Conservation (phyloP, 1,140 invertebrate genomes). For the Tetramorium simillimum region DNA sequence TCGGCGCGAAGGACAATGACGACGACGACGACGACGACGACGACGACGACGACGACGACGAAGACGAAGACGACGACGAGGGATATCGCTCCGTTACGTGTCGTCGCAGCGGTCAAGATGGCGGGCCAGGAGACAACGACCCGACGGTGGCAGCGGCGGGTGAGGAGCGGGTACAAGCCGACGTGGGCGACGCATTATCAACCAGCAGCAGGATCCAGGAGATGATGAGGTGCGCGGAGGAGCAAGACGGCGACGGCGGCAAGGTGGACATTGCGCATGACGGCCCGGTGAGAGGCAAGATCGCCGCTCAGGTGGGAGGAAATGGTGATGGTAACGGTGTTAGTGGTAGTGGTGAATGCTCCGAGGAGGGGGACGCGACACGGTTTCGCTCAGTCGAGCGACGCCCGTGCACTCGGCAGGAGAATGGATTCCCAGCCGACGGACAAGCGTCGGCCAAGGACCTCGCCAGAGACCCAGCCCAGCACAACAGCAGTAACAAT, state of each 20-base stretch:
- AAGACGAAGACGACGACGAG: conserved; percentile 41
- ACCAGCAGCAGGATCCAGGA: conserved; percentile 77
- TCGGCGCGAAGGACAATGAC: conserved; percentile 14
- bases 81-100: conserved; percentile 50
- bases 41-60: not conserved
- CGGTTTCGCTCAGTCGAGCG: conserved; percentile 83
- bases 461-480: conserved; percentile 57
- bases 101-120: conserved; percentile 49
- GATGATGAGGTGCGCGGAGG: conserved; percentile 75
- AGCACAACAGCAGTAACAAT: conserved; percentile 27
- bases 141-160: conserved; percentile 54
- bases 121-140: conserved; percentile 53
- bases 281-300: conserved; percentile 83
- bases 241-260: conserved; percentile 37
- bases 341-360: conserved; percentile 83
- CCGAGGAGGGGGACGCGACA: conserved; percentile 84
- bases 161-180: conserved; percentile 73
- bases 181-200: conserved; percentile 73
- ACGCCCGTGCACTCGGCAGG: conserved; percentile 81
- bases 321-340: conserved; percentile 84
- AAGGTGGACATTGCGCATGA: conserved; percentile 72
- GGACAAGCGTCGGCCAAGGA: conserved; percentile 63
- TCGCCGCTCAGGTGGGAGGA: conserved; percentile 83
- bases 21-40: conserved; percentile 16
- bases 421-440: conserved; percentile 79